phyloP scores from a whole-genome alignment of 2,888 invertebrate genomes.

The Calameuta pallipes region DNA sequence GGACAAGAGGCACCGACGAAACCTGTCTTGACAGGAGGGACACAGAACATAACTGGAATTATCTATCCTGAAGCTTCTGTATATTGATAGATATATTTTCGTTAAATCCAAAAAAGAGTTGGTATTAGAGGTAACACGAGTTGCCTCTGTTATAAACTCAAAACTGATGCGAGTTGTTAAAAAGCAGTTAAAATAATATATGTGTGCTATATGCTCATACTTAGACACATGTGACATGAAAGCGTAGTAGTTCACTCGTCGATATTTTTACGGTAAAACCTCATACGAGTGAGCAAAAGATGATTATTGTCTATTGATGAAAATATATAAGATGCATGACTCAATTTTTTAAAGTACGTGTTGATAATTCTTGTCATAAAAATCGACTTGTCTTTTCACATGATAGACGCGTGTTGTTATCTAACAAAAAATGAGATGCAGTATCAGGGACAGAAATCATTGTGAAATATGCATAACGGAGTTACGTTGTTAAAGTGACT shows the following conservation, averaged over 20 bases:
- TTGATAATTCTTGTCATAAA: neutral
- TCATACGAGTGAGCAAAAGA: too few relatives aligned
- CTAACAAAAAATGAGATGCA: neutral
- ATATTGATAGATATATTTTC: neutral
- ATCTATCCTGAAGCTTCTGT: neutral
- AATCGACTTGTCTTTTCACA: neutral
- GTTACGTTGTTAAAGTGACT: neutral
- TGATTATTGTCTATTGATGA: too few relatives aligned
- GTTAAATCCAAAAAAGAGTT: neutral
- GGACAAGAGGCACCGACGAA: neutral
- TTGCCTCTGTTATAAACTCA: too few relatives aligned
- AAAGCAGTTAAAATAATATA: too few relatives aligned
- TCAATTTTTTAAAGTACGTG: neutral
- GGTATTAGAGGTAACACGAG: too few relatives aligned
- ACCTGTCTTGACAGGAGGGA: neutral
- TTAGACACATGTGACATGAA: too few relatives aligned
- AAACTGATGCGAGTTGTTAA: too few relatives aligned
- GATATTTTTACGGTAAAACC: too few relatives aligned
- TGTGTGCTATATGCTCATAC: too few relatives aligned
- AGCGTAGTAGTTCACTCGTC: too few relatives aligned
- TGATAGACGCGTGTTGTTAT: neutral
- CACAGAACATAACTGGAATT: neutral
- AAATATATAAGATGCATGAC: too few relatives aligned
- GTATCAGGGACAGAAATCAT: neutral
- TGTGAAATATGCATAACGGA: neutral